phyloP scores from a whole-genome alignment of 37 sponge, comb jelly and placozoan species.

The Oopsacas minuta region DNA sequence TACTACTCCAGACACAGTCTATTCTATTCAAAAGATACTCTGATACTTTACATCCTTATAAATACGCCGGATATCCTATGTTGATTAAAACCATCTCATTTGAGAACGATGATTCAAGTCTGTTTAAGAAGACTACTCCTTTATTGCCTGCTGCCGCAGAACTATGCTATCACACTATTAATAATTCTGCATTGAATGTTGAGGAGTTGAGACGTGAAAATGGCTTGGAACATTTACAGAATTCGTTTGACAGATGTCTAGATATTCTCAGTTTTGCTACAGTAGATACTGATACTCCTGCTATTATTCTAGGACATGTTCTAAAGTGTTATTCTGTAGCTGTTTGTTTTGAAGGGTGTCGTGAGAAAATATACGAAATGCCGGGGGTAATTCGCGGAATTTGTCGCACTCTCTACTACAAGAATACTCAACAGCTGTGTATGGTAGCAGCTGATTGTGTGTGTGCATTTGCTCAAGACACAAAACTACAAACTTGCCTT shows the following conservation, averaged over 20 bases:
- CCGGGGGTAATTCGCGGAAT: conserved; percentile 63
- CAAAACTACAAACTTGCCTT: conserved; percentile 75
- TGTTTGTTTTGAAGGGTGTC: conserved; percentile 87
- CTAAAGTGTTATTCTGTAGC: conserved; percentile 78
- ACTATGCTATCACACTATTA: conserved; percentile 81
- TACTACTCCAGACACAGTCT: conserved; percentile 82
- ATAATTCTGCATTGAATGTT: conserved; percentile 83
- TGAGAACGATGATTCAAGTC: conserved; percentile 69
- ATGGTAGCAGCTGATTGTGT: conserved; percentile 53
- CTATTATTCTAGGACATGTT: conserved; percentile 38
- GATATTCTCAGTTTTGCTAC: conserved; percentile 14
- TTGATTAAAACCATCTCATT: conserved; percentile 83
- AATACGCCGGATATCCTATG: conserved; percentile 99
- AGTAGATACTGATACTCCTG: conserved; percentile 4
- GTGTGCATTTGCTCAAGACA: conserved; percentile 61
- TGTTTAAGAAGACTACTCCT: conserved; percentile 86
- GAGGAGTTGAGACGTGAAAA: conserved; percentile 87
- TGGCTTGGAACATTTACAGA: conserved; percentile 40
- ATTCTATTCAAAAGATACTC: conserved; percentile 83
- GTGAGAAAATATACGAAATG: conserved; percentile 71
- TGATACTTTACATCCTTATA: conserved; percentile 72
- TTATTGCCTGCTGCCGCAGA: conserved; percentile 86
- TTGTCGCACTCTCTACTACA: conserved; percentile 75
- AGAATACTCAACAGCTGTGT: conserved; percentile 66
- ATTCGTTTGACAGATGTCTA: conserved; percentile 13